Evolutionary conservation across 2,113 vertebrate genomes (phyloP), one percentile per base, ranked within the genome.

Genomic region (cattle (Bos taurus)): DNA sequence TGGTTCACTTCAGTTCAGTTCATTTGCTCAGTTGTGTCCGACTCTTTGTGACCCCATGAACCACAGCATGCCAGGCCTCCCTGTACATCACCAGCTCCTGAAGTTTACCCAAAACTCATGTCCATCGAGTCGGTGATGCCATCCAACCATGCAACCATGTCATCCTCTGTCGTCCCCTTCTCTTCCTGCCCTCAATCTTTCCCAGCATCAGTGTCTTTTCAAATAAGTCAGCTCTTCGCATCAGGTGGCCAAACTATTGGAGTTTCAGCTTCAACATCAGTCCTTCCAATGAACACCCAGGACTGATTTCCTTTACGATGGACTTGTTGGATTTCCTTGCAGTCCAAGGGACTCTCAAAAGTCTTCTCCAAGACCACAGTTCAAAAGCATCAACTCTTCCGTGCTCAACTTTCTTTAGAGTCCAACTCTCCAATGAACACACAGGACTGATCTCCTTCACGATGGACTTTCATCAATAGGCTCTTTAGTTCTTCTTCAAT

Each of bases 31-130:
- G 62, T 64, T 33, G 4, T 64, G 33, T n/a, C 62, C 3, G 3
- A 64, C 62, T 64, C 30, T n/a, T 64, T 64, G 62, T 0, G 1
- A 64, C 33, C 30, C 33, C 15, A n/a, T n/a, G 30, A n/a, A 64
- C 8, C 0, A 0, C 33, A 64, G 62, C 16, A 64, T 0, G 0
- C 62, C 62, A 67, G 62, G 33, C 7, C 16, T 64, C 62, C 62
- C 62, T n/a, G 16, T 64, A 7, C 15, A n/a, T 64, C 33, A n/a
- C 15, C 33, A 64, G 9, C 33, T 64, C 62, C 30, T 8, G 33
- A 30, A 64, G 33, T n/a, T 64, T 64, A 4, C 16, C 33, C 62
- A 16, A 64, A 19, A 19, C 17, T 64, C 62, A 64, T 17, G 33
- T 64, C 3, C 33, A 64, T 64, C 2, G 0, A n/a, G 62, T n/a